Evolutionary conservation across 30 jellyfish, hydroid and myxozoan species (phyloP), one percentile per base, ranked within the genome.

Genomic region (Aurelia coerulea): DNA sequence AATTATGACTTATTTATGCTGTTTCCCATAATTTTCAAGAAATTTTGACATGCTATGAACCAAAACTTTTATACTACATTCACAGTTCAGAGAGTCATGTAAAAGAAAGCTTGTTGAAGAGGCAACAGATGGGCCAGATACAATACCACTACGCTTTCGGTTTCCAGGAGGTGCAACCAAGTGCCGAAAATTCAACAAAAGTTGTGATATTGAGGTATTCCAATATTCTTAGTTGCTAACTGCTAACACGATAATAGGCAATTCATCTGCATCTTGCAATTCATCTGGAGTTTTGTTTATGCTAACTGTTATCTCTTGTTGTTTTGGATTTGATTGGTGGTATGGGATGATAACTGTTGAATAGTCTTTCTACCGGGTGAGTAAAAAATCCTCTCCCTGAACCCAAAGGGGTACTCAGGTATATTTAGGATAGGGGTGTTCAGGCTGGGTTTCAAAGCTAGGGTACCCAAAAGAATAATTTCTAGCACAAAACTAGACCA

Each of bases 91-190:
- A 5, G 2, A 59, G 32, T 59, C 69, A 59, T 59, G 69, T 59
- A 59, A 59, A 59, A 59, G 69, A 59, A 59, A 59, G 32, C 69
- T 59, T 19, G 32, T 59, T 59, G 69, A 59, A 59, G 69, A 59
- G 32, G 31, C 69, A 59, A 59, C 31, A 59, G 69, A 59, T 59
- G 69, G 69, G 69, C 69, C 69, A 59, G 69, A 59, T 59, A 1
- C 69, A 59, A 59, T 59, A 59, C 69, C 69, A 59, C 69, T 59
- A 59, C 69, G 69, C 5, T 59, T 59, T 59, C 69, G 69, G 69
- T 59, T 59, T 59, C 69, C 69, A 59, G 69, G 69, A 59, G 69
- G 69, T 59, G 69, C 69, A 59, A 59, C 69, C 32, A 59, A 59
- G 69, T 59, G 69, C 32, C 19, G 69, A 59, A 59, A 59, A 59